phyloP scores from a whole-genome alignment of 2,888 invertebrate genomes.

The Pelosia muscerda region DNA sequence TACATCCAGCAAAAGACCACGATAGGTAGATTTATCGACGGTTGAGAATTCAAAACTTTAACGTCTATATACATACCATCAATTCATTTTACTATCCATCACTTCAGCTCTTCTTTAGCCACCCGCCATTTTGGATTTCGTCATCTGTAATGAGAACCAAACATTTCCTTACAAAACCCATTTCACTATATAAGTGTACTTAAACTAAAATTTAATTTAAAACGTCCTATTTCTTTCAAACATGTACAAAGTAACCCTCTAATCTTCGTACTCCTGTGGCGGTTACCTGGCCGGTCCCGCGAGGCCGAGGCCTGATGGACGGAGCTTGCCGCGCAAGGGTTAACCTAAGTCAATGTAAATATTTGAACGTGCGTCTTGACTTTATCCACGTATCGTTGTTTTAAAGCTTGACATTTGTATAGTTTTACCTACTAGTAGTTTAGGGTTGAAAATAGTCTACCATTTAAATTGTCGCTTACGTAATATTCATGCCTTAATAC shows the following conservation, averaged over 20 bases:
- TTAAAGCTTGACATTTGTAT: conserved; percentile 54
- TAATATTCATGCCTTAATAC: neutral
- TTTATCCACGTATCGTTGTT: conserved; percentile 56
- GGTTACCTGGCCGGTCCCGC: conserved; percentile 77
- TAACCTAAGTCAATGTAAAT: conserved; percentile 84
- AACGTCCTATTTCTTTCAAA: conserved; percentile 22
- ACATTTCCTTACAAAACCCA: conserved; percentile 6
- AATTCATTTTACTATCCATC: neutral
- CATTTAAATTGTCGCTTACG: neutral
- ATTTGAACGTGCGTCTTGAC: conserved; percentile 71
- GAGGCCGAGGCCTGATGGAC: conserved; percentile 81
- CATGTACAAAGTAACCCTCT: conserved; percentile 52
- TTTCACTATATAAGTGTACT: neutral
- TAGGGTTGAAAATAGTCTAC: conserved; percentile 30
- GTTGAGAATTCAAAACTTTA: neutral
- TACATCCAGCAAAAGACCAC: neutral
- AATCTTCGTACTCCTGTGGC: conserved; percentile 48
- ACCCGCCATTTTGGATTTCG: neutral
- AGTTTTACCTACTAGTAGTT: conserved; percentile 30
- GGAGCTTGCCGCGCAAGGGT: conserved; percentile 77
- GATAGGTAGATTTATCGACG: neutral
- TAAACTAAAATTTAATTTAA: conserved; percentile 20
- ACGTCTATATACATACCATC: neutral
- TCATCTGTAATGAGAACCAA: conserved; percentile 19
- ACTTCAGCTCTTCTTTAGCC: neutral